Evolutionary conservation across 2,888 invertebrate genomes (phyloP).

Genomic region (Azorinus chamasolen): DNA sequence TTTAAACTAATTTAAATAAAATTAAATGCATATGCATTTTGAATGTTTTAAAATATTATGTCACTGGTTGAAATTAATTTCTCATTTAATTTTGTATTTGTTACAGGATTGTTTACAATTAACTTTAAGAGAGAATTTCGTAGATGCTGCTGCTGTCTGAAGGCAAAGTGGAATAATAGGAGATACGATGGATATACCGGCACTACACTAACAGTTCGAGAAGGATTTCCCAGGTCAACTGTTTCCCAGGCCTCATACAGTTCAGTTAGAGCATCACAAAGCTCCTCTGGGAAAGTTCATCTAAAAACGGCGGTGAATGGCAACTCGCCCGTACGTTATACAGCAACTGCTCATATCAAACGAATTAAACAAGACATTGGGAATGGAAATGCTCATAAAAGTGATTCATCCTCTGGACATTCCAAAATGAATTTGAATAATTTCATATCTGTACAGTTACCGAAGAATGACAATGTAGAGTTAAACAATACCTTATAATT

Average conservation of each 20-base stretch:
- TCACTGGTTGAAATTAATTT: too few relatives aligned
- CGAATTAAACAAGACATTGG: background rate
- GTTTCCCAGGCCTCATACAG: constrained; percentile 50
- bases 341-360: background rate
- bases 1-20: too few relatives aligned
- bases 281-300: constrained; percentile 26
- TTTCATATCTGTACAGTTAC: constrained; percentile 55
- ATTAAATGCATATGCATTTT: too few relatives aligned
- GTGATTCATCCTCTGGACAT: constrained; percentile 2
- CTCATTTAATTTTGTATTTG: too few relatives aligned
- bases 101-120: constrained; percentile 82
- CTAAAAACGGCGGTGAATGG: constrained; percentile 15
- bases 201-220: constrained; percentile 26
- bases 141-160: constrained; percentile 78
- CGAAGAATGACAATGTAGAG: background rate
- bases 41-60: too few relatives aligned
- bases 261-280: constrained; percentile 37
- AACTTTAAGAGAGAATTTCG: constrained; percentile 81
- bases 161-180: constrained; percentile 57
- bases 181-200: constrained; percentile 31
- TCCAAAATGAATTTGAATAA: constrained; percentile 67
- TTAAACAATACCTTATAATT: too few relatives aligned
- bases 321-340: constrained; percentile 6
- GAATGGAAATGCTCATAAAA: background rate
- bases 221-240: constrained; percentile 27